Base-by-base conservation (phyloP, 2,797 vertebrate species). In the Malacoctenus gilli region DNA sequence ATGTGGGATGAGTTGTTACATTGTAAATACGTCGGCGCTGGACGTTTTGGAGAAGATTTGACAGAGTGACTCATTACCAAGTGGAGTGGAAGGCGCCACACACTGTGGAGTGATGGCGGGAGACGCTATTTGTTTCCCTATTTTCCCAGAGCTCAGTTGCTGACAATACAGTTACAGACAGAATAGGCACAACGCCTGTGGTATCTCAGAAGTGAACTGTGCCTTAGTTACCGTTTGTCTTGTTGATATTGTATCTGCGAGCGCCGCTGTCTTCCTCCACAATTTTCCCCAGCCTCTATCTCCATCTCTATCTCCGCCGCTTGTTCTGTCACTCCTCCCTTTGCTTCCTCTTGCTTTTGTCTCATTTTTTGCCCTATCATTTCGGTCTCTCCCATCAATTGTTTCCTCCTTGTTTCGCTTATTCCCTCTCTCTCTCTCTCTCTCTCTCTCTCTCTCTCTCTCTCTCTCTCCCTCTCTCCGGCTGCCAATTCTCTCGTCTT, bases 91-190 rank as follows among this genome's bases (percentile, higher is more conserved):
- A 77, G 43, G 32, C 39, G 22, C 12, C 47, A 9, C 53, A 43
- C 28, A 43, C 44, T 70, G 63, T 41, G 49, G 40, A 72, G 59
- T 7, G n/a, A 68, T 47, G n/a, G 49, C 36, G 30, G 61, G 23
- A 67, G 41, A 63, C 25, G 63, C 49, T 54, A 50, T 82, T 77
- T 77, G 68, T 71, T 82, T 80, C 51, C 36, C 42, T 19, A 25
- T 72, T 58, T 72, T 42, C 71, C 59, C 65, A 51, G 23, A 39
- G 38, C 66, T 69, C 72, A 43, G 20, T n/a, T 13, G 59, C 71
- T 82, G 85, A 84, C 76, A 78, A 19, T 57, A 75, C 74, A 69
- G 64, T 54, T 75, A 53, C 68, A 77, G 72, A 85, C 83, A 82
- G 80, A 86, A 84, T 78, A 75, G 74, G 75, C 68, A 74, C 75